Percentiles rank a stretch among this genome's conserved stretches.
phyloP scores from a whole-genome alignment of 35 echinoderm and acorn worm genomes.

The Ophioderma brevispina region DNA sequence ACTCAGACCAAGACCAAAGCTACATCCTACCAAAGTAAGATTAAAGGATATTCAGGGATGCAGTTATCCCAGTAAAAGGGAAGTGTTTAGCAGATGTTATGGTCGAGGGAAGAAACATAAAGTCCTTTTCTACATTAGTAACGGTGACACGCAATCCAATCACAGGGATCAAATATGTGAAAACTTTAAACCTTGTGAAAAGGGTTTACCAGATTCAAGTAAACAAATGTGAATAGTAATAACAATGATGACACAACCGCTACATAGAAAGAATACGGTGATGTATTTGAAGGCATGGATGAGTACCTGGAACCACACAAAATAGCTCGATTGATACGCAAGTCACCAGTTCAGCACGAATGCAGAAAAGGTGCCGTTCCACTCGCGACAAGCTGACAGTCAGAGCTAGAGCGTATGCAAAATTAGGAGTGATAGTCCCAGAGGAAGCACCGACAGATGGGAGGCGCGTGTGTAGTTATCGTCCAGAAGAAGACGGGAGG shows the following conservation, averaged over 20 bases:
- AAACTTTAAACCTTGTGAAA: conserved; percentile 2
- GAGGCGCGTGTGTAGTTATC: conserved; percentile 32
- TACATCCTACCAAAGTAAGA: too few relatives aligned
- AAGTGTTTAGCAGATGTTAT: background rate
- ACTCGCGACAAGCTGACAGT: conserved; percentile 54
- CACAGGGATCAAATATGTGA: conserved; percentile 18
- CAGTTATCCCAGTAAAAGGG: background rate
- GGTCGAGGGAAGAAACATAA: background rate
- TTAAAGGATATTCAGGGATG: background rate
- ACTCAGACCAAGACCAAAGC: too few relatives aligned
- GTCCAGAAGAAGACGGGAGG: conserved; percentile 60
- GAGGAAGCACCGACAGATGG: conserved; percentile 44
- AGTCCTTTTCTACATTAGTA: background rate
- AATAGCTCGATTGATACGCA: background rate
- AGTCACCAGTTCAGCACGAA: conserved; percentile 43
- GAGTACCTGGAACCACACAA: background rate
- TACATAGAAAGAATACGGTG: background rate
- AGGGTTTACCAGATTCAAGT: background rate
- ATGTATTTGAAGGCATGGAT: background rate
- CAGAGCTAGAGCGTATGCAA: conserved; percentile 65
- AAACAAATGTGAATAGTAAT: background rate
- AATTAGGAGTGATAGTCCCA: conserved; percentile 44
- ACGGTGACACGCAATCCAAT: background rate
- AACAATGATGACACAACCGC: background rate
- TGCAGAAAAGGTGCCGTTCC: conserved; percentile 47